These are phyloP conservation scores for Euleptes europaea DNA, from an alignment of 2,113 vertebrate genomes.

Conservation along the genomic window DNA sequence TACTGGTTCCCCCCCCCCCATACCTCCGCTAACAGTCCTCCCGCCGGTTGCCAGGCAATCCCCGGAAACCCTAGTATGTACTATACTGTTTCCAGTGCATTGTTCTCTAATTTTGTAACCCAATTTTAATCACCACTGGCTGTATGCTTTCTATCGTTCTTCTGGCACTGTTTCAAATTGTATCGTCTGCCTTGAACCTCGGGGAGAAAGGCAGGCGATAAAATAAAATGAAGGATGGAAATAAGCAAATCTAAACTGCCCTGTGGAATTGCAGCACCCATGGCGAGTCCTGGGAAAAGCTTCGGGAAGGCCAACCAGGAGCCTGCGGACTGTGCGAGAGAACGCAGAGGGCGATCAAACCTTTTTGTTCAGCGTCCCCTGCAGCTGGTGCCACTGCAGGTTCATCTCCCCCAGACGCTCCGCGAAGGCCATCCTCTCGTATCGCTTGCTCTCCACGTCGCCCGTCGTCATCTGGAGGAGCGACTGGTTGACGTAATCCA, in stretches of 20 bases:
- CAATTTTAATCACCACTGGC: too few species aligned
- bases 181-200: neutral
- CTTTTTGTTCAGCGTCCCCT: constrained; percentile 76
- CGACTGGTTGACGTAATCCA: constrained; percentile 86
- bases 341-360: constrained; percentile 57
- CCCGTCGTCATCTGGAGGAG: constrained; percentile 77
- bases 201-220: neutral
- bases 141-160: too few species aligned
- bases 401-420: constrained; percentile 85
- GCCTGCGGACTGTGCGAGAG: neutral
- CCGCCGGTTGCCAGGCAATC: too few species aligned
- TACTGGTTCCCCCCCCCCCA: too few species aligned
- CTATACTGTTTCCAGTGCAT: too few species aligned
- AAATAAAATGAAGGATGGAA: too few species aligned
- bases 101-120: too few species aligned
- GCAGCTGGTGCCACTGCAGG: constrained; percentile 79
- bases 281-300: neutral
- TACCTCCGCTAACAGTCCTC: too few species aligned
- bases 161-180: too few species aligned
- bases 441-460: constrained; percentile 78
- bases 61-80: too few species aligned
- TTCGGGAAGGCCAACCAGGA: neutral
- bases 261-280: neutral
- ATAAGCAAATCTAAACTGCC: neutral
- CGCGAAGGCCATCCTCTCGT: constrained; percentile 80